phyloP scores from a whole-genome alignment of 2,888 invertebrate species.

The Trimorus sp. region DNA sequence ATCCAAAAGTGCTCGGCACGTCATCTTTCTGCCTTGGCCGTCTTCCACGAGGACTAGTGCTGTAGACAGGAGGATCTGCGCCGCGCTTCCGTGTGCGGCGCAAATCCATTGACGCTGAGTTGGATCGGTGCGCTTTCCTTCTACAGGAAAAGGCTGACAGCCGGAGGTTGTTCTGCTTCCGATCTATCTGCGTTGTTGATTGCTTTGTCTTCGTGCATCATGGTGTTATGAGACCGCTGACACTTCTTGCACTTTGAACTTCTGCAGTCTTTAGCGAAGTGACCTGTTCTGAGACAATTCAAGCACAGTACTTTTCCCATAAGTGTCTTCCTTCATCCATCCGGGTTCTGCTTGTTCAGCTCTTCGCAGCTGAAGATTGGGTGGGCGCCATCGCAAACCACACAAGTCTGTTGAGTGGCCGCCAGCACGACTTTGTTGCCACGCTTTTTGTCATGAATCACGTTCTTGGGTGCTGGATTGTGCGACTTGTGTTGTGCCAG shows the following conservation, averaged over 20 bases:
- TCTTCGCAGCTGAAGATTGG: conserved; percentile 8
- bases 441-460: conserved; percentile 1
- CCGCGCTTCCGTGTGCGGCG: not conserved
- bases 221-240: not conserved
- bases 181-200: not conserved
- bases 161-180: not conserved
- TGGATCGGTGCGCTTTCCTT: not conserved
- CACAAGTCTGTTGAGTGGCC: not conserved
- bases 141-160: not conserved
- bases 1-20: conserved; percentile 49
- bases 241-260: conserved; percentile 24
- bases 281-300: conserved; percentile 20
- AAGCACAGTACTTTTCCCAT: conserved; percentile 16
- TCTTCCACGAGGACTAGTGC: conserved; percentile 1
- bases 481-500: not conserved
- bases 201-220: conserved; percentile 1
- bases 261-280: conserved; percentile 15
- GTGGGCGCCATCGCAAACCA: conserved; percentile 2
- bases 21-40: not conserved
- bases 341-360: conserved; percentile 2
- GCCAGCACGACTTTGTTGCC: conserved; percentile 4
- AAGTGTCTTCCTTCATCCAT: conserved; percentile 6
- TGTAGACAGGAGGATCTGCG: not conserved
- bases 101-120: not conserved
- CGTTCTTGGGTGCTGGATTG: not conserved